Conservation (phyloP, 2,113 vertebrate genomes). For the Excalfactoria chinensis region DNA sequence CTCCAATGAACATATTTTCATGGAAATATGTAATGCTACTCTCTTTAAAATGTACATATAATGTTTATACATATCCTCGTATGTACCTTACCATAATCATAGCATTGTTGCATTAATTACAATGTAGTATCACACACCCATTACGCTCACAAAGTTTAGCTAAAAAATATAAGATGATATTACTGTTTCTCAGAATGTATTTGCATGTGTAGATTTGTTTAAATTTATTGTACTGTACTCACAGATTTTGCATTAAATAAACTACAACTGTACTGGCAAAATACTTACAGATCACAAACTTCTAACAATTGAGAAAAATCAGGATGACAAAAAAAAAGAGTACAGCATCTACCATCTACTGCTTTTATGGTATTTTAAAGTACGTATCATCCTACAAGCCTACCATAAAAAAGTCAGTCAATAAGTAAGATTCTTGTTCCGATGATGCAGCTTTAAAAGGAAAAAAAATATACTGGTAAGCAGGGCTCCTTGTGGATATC, state of each 20-base stretch:
- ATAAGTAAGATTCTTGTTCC: slow-evolving; percentile 9
- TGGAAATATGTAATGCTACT: background rate
- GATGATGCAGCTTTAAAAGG: slow-evolving; percentile 2
- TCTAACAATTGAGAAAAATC: background rate
- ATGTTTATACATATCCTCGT: background rate
- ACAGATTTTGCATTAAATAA: background rate
- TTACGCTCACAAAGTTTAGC: background rate
- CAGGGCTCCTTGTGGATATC: background rate
- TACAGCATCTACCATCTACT: background rate
- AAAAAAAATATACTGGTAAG: background rate
- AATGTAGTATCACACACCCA: background rate
- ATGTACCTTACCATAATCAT: background rate
- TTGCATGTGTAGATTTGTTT: background rate
- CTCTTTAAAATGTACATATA: background rate
- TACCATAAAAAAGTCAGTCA: slow-evolving; percentile 6
- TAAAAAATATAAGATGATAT: background rate
- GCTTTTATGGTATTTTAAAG: background rate
- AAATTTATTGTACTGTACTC: background rate
- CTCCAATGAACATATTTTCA: background rate
- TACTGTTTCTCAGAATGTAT: background rate
- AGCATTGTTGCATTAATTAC: background rate
- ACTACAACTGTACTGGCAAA: background rate
- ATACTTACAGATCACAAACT: background rate
- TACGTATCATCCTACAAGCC: background rate
- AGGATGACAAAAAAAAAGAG: background rate